Evolutionary conservation across 2,113 vertebrate genomes (phyloP), one percentile per base, ranked within the genome.

Genomic region (Tiliqua scincoides): DNA sequence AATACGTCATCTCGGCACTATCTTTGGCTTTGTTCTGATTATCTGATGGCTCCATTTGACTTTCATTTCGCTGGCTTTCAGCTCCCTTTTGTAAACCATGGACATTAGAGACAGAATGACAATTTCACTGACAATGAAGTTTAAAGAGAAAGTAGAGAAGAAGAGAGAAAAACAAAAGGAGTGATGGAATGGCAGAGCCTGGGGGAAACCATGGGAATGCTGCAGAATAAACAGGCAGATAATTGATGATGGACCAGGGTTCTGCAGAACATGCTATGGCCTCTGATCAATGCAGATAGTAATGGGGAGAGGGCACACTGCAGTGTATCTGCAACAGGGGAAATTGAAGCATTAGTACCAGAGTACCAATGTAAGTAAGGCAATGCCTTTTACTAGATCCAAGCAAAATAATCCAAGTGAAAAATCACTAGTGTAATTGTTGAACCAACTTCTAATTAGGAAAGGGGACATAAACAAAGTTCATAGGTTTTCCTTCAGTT

Each of bases 1-100:
- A 93, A 95, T 93, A 91, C 27, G 84, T 87, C 91, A 93, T 93
- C 84, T 85, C 77, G 86, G 52, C 79, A 0, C 91, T 94, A 90
- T 94, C 91, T 83, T 71, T 25, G 12, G 83, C 89, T 93, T 88
- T 84, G 91, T n/a, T 92, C 87, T 15, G 74, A 81, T 82, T 94
- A 95, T 94, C 94, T 91, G 94, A 95, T 95, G 90, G 88, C 91
- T 95, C 91, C 93, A 63, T 93, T 93, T 95, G 93, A 93, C 94
- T 94, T 94, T 82, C 87, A 85, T 93, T 94, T 93, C 92, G 88
- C 52, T 90, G 87, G 85, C 92, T 91, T 93, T 93, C 91, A 93
- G 77, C 63, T 90, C 76, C 82, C 89, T 84, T 91, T 79, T 43
- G 91, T 89, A 93, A 93, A 27, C 18, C 0, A 0, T 0, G 91